Percentiles rank a stretch among this genome's conserved stretches.
These are phyloP conservation scores for Hyperoplus immaculatus DNA, from an alignment of 2,797 vertebrate genomes.

Conservation along the genomic window DNA sequence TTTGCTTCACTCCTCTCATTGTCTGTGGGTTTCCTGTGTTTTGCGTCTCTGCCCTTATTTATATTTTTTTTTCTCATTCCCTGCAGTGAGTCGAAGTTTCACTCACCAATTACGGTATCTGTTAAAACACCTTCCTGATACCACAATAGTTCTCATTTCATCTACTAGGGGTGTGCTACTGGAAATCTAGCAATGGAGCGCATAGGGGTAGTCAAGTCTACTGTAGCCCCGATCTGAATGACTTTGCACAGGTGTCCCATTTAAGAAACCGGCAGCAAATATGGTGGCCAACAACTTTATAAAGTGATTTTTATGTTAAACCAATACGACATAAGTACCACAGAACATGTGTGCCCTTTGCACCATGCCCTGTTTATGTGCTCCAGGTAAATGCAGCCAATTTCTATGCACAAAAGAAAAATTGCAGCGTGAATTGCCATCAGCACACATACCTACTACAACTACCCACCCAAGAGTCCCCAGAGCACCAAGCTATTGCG, in stretches of 20 bases:
- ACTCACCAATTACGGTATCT: constrained; percentile 10
- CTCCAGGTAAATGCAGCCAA: too few relatives aligned
- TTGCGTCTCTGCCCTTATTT: constrained; percentile 52
- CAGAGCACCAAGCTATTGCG: background rate
- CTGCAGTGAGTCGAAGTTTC: constrained; percentile 38
- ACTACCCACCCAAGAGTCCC: constrained; percentile 13
- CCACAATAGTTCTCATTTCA: background rate
- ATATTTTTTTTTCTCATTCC: constrained; percentile 20
- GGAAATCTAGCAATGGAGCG: background rate
- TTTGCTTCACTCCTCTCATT: constrained; percentile 59
- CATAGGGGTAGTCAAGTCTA: background rate
- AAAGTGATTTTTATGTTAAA: too few relatives aligned
- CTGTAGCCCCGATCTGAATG: constrained; percentile 11
- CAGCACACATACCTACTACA: background rate
- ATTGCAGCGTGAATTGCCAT: background rate
- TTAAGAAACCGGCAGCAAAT: background rate
- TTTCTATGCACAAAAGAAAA: too few relatives aligned
- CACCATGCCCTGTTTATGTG: too few relatives aligned
- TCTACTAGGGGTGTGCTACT: constrained; percentile 33
- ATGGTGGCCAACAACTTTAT: background rate
- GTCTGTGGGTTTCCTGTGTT: constrained; percentile 79
- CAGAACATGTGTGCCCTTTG: too few relatives aligned
- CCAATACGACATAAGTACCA: too few relatives aligned
- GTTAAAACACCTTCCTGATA: constrained; percentile 27
- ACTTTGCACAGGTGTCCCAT: constrained; percentile 12